Conservation (phyloP, 2,797 vertebrate species). For the Acanthurus tractus region DNA sequence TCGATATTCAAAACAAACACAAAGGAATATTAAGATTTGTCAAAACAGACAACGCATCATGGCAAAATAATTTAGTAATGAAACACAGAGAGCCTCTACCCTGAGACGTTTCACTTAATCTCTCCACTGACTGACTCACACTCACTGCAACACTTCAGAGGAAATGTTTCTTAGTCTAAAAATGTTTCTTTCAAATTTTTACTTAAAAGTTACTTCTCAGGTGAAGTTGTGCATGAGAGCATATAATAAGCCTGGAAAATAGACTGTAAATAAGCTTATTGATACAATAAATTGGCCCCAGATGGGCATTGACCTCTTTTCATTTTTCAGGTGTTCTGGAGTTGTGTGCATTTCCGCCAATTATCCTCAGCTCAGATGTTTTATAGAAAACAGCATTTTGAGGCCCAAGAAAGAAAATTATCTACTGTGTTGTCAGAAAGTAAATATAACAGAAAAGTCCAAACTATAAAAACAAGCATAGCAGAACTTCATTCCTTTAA, state of each 20-base stretch:
- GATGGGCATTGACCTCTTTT: neutral
- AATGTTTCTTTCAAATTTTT: neutral
- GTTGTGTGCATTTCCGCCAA: neutral
- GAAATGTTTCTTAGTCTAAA: neutral
- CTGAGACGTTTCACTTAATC: neutral
- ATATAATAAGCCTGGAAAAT: neutral
- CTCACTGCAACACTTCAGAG: neutral
- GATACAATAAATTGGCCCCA: too few relatives aligned
- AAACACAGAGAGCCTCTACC: neutral
- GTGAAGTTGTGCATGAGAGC: neutral
- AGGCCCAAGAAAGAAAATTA: neutral
- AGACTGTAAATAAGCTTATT: too few relatives aligned
- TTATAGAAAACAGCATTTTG: conserved; percentile 7
- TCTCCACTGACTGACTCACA: too few relatives aligned
- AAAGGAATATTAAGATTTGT: conserved; percentile 13
- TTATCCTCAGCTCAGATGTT: conserved; percentile 5
- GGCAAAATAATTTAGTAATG: conserved; percentile 21
- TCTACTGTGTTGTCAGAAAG: conserved; percentile 1
- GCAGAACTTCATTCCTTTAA: neutral
- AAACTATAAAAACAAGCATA: neutral
- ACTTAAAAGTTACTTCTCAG: neutral
- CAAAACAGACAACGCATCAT: conserved; percentile 21
- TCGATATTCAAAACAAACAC: conserved; percentile 22
- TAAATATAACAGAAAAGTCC: conserved; percentile 11
- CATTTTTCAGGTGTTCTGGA: neutral